These are phyloP conservation scores for Ahaetulla prasina DNA, from an alignment of 2,113 vertebrate genomes.

Conservation along the genomic window DNA sequence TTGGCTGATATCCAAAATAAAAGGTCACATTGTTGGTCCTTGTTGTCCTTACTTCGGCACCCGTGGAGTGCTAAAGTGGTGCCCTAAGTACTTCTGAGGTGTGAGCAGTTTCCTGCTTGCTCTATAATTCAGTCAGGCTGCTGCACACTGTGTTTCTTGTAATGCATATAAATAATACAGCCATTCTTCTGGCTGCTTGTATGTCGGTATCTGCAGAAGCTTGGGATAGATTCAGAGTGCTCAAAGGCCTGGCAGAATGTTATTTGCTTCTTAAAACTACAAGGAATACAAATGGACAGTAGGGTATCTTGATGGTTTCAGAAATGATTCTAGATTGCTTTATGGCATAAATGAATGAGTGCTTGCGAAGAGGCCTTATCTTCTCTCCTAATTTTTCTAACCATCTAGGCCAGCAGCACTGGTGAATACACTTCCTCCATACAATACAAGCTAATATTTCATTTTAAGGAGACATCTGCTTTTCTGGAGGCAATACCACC, in stretches of 20 bases:
- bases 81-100: conserved; percentile 3
- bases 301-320: background rate
- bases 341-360: background rate
- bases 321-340: background rate
- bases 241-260: background rate
- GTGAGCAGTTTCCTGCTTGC: background rate
- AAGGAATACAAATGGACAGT: background rate
- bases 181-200: background rate
- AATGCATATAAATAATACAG: background rate
- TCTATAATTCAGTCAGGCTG: background rate
- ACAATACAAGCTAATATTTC: background rate
- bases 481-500: background rate
- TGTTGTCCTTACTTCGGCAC: conserved; percentile 16
- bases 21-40: conserved; percentile 30
- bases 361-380: background rate
- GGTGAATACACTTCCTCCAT: background rate
- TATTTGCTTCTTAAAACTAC: background rate
- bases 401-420: background rate
- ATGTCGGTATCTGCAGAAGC: background rate
- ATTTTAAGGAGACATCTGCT: background rate
- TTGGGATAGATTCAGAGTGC: background rate
- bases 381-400: background rate
- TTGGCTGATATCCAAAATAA: conserved; percentile 43
- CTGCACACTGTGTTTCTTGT: background rate
- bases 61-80: background rate